phyloP scores from a whole-genome alignment of 1,140 invertebrate species.

The Scaptomyza montana region DNA sequence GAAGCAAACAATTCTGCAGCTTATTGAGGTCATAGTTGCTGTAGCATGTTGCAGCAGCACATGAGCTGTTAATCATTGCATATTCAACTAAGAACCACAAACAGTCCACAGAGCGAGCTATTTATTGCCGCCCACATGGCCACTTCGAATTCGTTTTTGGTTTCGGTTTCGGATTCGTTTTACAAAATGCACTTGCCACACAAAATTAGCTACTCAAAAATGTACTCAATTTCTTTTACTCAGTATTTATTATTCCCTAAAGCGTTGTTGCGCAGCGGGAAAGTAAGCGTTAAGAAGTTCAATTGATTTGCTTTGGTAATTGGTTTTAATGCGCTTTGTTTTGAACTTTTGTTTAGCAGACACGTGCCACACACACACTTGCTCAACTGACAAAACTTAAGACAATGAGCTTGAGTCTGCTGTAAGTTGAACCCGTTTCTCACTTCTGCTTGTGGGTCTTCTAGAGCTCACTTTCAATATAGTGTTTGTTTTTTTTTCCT shows the following conservation, averaged over 20 bases:
- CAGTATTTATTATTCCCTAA: neutral
- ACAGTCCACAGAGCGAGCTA: constrained; percentile 16
- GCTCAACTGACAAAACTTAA: constrained; percentile 22
- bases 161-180: constrained; percentile 1
- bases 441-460: constrained; percentile 58
- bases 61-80: constrained; percentile 22
- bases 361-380: constrained; percentile 56
- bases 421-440: constrained; percentile 46
- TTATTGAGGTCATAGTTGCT: constrained; percentile 6
- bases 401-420: constrained; percentile 26
- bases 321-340: constrained; percentile 18
- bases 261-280: constrained; percentile 18
- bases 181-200: constrained; percentile 54
- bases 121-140: constrained; percentile 61
- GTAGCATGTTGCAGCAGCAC: neutral
- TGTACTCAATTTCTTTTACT: neutral
- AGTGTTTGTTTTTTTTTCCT: constrained; percentile 8
- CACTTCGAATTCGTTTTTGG: constrained; percentile 47
- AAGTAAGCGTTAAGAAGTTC: constrained; percentile 25
- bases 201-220: constrained; percentile 37
- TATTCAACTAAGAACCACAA: constrained; percentile 12
- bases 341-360: constrained; percentile 20
- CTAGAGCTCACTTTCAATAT: constrained; percentile 61
- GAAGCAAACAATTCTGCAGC: neutral
- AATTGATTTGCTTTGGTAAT: constrained; percentile 31